Evolutionary conservation across 1,140 invertebrate species (phyloP), one percentile per base, ranked within the genome.

Genomic region (Drosophila simulans): DNA sequence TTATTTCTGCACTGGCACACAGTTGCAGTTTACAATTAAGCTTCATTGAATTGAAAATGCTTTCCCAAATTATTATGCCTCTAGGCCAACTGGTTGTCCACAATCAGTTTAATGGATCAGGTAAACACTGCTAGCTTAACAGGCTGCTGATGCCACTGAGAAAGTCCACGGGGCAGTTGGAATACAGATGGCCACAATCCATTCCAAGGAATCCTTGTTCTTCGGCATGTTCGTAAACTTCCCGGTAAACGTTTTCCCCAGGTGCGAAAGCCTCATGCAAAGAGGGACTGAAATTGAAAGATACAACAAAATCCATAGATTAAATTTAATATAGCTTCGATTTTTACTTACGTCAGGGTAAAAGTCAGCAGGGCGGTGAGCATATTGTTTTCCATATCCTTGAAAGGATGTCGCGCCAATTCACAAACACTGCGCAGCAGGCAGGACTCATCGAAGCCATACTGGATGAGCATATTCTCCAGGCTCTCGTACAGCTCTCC

Each of bases 361-460:
- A 92, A 92, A 52, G 82, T 89, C 10, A 92, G 13, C 15, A 92
- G 49, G 5, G 90, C 91, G 7, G 75, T 80, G 2, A 92, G 49
- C 40, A 92, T 69, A 42, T 92, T 85, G 49, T 80, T 54, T 4
- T 81, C 68, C 1, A 79, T 17, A 4, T 69, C 76, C 31, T 89
- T 70, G 20, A 92, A 90, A 3, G 91, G 91, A 82, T 92, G 80
- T 17, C 25, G 62, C 0, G 91, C 77, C 31, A 92, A 25, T 15
- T 92, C 89, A 22, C 91, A 92, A 17, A 92, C 79, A 37, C 77
- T 91, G 4, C 90, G 81, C 17, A 91, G 43, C 1, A 92, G 56
- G 31, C 91, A 92, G 37, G 80, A 84, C 11, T 82, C 80, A 45
- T 92, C 76, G 35, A 80, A 92, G 3, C 90, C 91, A 53, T 85